A percentile compares a stretch with the other conserved stretches of the same genome.
phyloP scores from a whole-genome alignment of 2,888 invertebrate genomes.

The Anagyrus pseudococci region DNA sequence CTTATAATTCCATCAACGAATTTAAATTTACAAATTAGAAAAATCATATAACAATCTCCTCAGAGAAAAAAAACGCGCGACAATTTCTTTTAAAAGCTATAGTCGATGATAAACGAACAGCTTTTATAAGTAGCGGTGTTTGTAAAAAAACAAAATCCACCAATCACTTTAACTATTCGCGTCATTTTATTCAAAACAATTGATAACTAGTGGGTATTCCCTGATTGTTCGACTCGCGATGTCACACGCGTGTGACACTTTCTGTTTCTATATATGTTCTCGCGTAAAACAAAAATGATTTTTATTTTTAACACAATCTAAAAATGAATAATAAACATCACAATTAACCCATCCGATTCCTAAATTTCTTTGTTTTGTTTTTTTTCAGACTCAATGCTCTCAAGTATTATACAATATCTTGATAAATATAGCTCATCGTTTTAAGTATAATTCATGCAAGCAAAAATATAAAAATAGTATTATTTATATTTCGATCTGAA shows the following conservation, averaged over 20 bases:
- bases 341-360: conserved; percentile 35
- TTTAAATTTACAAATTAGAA: conserved; percentile 35
- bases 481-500: conserved; percentile 5
- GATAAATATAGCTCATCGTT: conserved; percentile 36
- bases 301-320: conserved; percentile 27
- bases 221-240: conserved; percentile 24
- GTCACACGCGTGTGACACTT: conserved; percentile 29
- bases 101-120: no score
- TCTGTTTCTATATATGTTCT: conserved; percentile 14
- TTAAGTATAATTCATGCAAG: conserved; percentile 36
- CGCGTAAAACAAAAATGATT: conserved; percentile 25
- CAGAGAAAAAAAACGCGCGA: conserved; percentile 30
- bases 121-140: no score
- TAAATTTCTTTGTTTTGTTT: conserved; percentile 22
- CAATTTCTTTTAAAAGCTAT: conserved; percentile 14
- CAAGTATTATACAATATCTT: conserved; percentile 41
- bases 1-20: conserved; percentile 24
- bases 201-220: no score
- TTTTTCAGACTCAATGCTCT: conserved; percentile 41
- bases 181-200: no score
- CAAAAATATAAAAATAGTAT: conserved; percentile 5
- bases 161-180: no score
- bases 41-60: conserved; percentile 36
- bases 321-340: conserved; percentile 38
- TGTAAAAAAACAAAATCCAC: no score